Evolutionary conservation across 1,140 invertebrate species (phyloP).

Genomic region (Temnothorax longispinosus): DNA sequence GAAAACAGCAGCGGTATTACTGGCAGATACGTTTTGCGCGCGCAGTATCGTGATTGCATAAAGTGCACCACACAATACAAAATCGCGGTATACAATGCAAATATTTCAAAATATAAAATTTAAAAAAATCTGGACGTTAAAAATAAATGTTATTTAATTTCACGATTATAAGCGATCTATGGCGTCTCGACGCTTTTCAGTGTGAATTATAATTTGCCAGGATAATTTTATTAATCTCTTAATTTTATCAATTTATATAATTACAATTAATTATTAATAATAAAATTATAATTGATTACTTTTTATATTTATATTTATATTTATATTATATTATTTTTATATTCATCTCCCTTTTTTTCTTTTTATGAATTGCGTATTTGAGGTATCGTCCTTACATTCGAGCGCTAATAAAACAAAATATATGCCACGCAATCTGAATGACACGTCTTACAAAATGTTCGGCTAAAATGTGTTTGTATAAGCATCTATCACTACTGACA

Average conservation of each 20-base stretch:
- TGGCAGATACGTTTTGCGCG: slow-evolving; percentile 6
- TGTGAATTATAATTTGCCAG: not conserved
- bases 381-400: not conserved
- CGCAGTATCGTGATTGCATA: not conserved
- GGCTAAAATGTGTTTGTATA: too few species aligned
- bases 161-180: not conserved
- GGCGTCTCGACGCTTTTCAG: not conserved
- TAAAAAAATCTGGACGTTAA: not conserved
- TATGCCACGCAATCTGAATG: too few species aligned
- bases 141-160: not conserved
- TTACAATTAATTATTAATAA: too few species aligned
- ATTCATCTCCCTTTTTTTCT: not conserved
- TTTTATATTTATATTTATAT: not conserved
- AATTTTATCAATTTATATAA: too few species aligned
- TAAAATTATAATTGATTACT: too few species aligned
- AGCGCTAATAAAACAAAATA: not conserved
- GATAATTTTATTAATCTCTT: not conserved
- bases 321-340: not conserved
- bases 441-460: too few species aligned
- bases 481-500: too few species aligned
- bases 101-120: slow-evolving; percentile 20
- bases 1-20: slow-evolving; percentile 60
- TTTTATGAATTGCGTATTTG: not conserved
- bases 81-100: slow-evolving; percentile 2
- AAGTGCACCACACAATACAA: not conserved